A percentile compares a stretch with the other conserved stretches of the same genome.
phyloP scores from a whole-genome alignment of 1,140 invertebrate genomes.

The Sitobion miscanthi region DNA sequence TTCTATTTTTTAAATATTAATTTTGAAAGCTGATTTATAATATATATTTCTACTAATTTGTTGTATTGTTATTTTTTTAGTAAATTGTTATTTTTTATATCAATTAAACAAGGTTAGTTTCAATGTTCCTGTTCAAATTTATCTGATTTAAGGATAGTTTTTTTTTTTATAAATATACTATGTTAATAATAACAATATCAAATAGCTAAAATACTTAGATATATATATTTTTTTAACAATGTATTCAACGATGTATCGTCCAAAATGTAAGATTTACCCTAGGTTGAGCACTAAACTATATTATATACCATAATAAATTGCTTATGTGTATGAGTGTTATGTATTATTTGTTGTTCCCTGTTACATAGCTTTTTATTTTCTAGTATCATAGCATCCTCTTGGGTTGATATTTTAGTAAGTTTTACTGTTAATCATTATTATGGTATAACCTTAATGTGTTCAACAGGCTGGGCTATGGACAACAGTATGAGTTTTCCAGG shows the following conservation, averaged over 20 bases:
- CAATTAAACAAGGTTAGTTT: neutral
- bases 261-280: neutral
- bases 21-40: neutral
- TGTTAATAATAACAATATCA: neutral
- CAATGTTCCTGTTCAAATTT: neutral
- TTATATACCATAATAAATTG: neutral
- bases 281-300: neutral
- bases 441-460: constrained; percentile 3
- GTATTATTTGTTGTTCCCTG: neutral
- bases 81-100: neutral
- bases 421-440: neutral
- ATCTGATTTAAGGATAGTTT: neutral
- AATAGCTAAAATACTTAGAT: neutral
- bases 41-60: neutral
- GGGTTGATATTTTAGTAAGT: neutral
- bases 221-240: neutral
- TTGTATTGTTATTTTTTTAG: neutral
- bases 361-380: neutral
- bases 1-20: neutral
- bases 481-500: constrained; percentile 12
- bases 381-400: neutral
- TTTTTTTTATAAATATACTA: neutral
- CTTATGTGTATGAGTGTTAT: neutral
- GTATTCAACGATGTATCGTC: neutral
- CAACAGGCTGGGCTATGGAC: neutral